These are phyloP conservation scores for Drosophila novamexicana DNA, from an alignment of 1,140 invertebrate genomes.

Conservation along the genomic window DNA sequence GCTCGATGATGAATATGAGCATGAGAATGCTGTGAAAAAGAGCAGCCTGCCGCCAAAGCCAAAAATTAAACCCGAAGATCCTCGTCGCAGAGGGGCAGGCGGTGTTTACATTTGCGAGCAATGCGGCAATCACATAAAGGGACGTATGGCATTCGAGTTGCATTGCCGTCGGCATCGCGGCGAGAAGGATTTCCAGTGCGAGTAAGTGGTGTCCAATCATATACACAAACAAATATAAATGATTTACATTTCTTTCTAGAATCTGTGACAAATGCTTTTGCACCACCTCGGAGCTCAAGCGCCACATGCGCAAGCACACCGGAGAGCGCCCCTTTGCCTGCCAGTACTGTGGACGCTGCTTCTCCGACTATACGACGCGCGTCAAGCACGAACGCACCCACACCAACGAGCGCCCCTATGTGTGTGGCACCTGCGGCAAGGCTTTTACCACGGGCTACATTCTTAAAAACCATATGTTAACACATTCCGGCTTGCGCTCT, in stretches of 20 bases:
- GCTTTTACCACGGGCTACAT: constrained; percentile 86
- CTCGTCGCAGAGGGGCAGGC: constrained; percentile 60
- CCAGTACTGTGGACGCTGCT: constrained; percentile 71
- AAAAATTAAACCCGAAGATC: constrained; percentile 57
- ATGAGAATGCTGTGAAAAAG: constrained; percentile 68
- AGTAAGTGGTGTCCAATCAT: constrained; percentile 51
- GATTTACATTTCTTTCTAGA: constrained; percentile 25
- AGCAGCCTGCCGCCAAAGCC: constrained; percentile 64
- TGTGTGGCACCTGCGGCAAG: constrained; percentile 86
- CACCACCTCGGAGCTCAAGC: constrained; percentile 74
- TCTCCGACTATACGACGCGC: constrained; percentile 72
- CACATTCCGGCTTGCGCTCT: constrained; percentile 74
- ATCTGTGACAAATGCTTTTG: constrained; percentile 76
- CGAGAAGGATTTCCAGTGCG: constrained; percentile 71
- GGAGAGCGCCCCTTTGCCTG: constrained; percentile 73
- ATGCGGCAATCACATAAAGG: constrained; percentile 71
- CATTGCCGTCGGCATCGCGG: constrained; percentile 74
- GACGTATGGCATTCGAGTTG: constrained; percentile 70
- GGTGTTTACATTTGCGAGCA: constrained; percentile 73
- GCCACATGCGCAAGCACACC: constrained; percentile 74
- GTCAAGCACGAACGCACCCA: constrained; percentile 85
- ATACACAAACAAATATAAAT: background rate
- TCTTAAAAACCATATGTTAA: constrained; percentile 74
- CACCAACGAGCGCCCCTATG: constrained; percentile 86
- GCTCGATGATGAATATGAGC: constrained; percentile 68